Base-by-base conservation (phyloP, 1,140 invertebrate genomes). In the Anoplophora glabripennis region DNA sequence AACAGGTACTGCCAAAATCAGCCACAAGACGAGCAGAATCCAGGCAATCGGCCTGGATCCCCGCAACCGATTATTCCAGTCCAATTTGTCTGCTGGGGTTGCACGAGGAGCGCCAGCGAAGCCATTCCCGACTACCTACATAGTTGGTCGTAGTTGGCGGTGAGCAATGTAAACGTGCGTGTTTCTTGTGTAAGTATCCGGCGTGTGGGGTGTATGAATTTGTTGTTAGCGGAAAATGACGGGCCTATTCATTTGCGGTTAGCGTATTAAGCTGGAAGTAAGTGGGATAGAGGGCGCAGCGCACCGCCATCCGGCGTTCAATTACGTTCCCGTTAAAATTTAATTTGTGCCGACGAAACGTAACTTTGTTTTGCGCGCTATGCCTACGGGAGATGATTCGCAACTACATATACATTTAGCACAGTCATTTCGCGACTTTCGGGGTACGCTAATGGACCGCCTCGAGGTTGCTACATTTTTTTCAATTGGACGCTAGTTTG, bases 271-370 rank as follows among this genome's bases (percentile, higher is more conserved):
- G 65, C 69, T 61, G 68, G 63, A 72, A 72, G 71, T 73, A 69
- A 70, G 69, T 68, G 67, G 67, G 66, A 69, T 71, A 66, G 59
- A 51, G 60, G 62, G 58, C 63, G 66, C 53, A 67, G 67, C 67
- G 64, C 60, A 65, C 61, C 66, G 67, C 53, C 53, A 67, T 68
- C 66, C 64, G 59, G 68, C 67, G 65, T 72, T 72, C 71, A 73
- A 73, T 73, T 73, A 72, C 71, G 70, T 72, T 70, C 28, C 70
- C 64, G 71, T 73, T 73, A 73, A 73, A 73, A 73, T 73, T 73
- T 73, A 73, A 73, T 73, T 73, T 73, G 71, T 69, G 59, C 68
- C 63, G 71, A 70, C 70, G 71, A 73, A 72, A 70, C 69, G 70
- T 73, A 73, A 73, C 71, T 73, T 73, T 73, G 71, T 73, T 73